These are phyloP conservation scores for Aurelia coerulea DNA, from an alignment of 30 jellyfish, hydroid and myxozoan species.

Conservation along the genomic window DNA sequence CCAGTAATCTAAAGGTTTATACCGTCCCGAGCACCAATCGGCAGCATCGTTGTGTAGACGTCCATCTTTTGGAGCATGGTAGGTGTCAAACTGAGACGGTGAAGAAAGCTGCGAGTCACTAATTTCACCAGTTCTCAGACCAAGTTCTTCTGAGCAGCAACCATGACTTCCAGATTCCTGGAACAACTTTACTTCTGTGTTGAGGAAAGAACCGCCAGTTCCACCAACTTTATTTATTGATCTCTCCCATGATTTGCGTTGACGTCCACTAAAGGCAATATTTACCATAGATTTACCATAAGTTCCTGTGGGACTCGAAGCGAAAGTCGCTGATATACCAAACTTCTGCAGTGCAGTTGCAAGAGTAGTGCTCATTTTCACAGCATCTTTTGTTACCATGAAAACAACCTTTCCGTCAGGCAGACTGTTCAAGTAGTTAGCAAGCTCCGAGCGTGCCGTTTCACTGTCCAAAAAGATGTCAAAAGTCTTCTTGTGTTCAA, in stretches of 20 bases:
- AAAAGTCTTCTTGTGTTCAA: constrained; percentile 6
- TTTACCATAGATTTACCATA: background rate
- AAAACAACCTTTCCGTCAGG: constrained; percentile 12
- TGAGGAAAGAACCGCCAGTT: background rate
- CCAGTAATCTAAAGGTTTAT: constrained; percentile 3
- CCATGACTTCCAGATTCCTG: constrained; percentile 9
- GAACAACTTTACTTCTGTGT: background rate
- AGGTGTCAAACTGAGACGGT: background rate
- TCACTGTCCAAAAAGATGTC: background rate
- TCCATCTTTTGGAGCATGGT: background rate
- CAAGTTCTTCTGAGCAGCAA: constrained; percentile 32
- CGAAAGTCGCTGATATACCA: constrained; percentile 45
- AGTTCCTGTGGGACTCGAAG: background rate
- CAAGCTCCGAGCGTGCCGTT: background rate
- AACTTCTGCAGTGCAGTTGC: constrained; percentile 14
- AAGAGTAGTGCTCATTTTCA: constrained; percentile 1
- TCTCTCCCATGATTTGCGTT: constrained; percentile 19
- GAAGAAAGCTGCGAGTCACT: constrained; percentile 4
- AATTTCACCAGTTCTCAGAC: constrained; percentile 11
- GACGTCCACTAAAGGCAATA: constrained; percentile 9
- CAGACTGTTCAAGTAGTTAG: constrained; percentile 7
- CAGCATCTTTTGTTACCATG: constrained; percentile 36
- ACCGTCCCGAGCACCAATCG: background rate
- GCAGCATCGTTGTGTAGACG: background rate
- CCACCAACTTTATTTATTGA: constrained; percentile 5